These are phyloP conservation scores for Andrena dorsata DNA, from an alignment of 2,888 invertebrate genomes.

Conservation along the genomic window DNA sequence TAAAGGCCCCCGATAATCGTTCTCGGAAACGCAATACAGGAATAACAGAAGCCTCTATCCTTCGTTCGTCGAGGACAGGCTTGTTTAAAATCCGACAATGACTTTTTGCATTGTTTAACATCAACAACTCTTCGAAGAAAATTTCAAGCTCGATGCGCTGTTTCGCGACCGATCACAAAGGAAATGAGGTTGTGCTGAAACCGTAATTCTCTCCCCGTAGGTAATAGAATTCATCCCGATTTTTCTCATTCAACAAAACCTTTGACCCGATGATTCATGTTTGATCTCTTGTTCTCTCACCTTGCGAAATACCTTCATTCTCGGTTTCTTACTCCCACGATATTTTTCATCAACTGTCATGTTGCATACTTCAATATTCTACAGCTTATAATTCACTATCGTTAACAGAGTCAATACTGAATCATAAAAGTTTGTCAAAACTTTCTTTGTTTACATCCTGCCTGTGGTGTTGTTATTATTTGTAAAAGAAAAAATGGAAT, in stretches of 20 bases:
- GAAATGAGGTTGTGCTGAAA: slow-evolving; percentile 48
- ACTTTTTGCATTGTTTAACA: slow-evolving; percentile 43
- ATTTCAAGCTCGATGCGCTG: slow-evolving; percentile 33
- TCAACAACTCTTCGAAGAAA: slow-evolving; percentile 42
- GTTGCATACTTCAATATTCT: background rate
- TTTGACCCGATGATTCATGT: slow-evolving; percentile 49
- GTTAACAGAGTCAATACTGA: slow-evolving; percentile 2
- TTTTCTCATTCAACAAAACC: slow-evolving; percentile 7
- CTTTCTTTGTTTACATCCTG: slow-evolving; percentile 43
- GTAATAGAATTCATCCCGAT: slow-evolving; percentile 37
- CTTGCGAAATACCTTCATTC: slow-evolving; percentile 38
- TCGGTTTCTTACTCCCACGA: slow-evolving; percentile 14
- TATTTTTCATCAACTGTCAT: slow-evolving; percentile 16
- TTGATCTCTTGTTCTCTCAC: slow-evolving; percentile 26
- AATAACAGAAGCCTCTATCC: slow-evolving; percentile 12
- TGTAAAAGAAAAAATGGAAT: background rate
- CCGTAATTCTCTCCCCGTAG: slow-evolving; percentile 29
- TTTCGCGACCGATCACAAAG: slow-evolving; percentile 22
- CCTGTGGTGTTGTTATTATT: slow-evolving; percentile 8
- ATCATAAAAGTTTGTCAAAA: slow-evolving; percentile 2
- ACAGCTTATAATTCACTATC: background rate
- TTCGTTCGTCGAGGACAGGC: background rate
- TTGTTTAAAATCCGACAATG: slow-evolving; percentile 31
- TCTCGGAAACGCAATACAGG: slow-evolving; percentile 9
- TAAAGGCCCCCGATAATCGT: background rate